Evolutionary conservation across 1,140 invertebrate genomes (phyloP), one percentile per base, ranked within the genome.

Genomic region (Drosophila nebulosa): DNA sequence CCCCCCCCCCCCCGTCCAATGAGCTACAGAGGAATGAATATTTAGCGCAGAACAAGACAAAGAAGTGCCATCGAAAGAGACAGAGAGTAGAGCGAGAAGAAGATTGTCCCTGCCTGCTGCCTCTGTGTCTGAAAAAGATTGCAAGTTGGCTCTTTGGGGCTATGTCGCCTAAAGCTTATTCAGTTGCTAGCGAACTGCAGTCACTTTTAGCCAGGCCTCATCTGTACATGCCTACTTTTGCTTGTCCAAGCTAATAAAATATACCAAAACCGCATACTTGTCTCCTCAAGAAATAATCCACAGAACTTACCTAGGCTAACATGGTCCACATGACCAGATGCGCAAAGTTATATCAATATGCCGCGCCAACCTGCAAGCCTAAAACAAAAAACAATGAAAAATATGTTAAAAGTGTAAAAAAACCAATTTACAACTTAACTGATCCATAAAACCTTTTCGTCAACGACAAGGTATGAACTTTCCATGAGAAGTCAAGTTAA

Each of bases 271-370:
- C n/a, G n/a, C n/a, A n/a, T n/a, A n/a, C n/a, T n/a, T 6, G n/a
- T n/a, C n/a, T n/a, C n/a, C n/a, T 10, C 22, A n/a, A n/a, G n/a
- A 10, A 9, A 18, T n/a, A 14, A 5, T 1, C 2, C 18, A 21
- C 7, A 16, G 0, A 7, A 62, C 89, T 93, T 88, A 93, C 93
- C 93, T n/a, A 66, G 92, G 89, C 66, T 93, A 89, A 90, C 93
- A 93, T n/a, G 92, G 91, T 64, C 91, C 64, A 32, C 30, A 12
- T 91, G 86, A 68, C 70, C 74, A 64, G 91, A 67, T n/a, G n/a
- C 69, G 91, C 91, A 74, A 93, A 93, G 24, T 91, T 92, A n/a
- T 75, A 93, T 93, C 52, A 93, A 71, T 73, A n/a, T 93, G 93
- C 12, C 93, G 90, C 78, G 93, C n/a, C n/a, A 93, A 59, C 92